Evolutionary conservation across 1,140 invertebrate species (phyloP), one percentile per base, ranked within the genome.

Genomic region (Monochamus saltuarius): DNA sequence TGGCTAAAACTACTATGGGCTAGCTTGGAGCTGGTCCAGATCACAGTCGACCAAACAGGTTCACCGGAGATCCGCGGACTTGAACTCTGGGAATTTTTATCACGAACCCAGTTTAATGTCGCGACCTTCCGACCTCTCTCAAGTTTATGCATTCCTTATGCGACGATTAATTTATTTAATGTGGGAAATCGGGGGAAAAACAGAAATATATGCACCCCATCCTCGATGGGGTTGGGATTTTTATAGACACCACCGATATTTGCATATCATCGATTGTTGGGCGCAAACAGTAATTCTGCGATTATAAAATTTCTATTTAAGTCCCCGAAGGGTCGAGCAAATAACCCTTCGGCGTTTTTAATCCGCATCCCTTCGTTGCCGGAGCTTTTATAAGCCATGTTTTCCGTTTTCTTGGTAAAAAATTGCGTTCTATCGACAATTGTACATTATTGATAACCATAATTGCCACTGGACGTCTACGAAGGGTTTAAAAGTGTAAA

Each of bases 141-240:
- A 47, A 47, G 17, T 47, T 47, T 47, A 11, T 11, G 14, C 29
- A 47, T 47, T n/a, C 45, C 10, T 22, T 47, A 47, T 47, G 11
- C 29, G 45, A 17, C 29, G 45, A 47, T 47, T 47, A 47, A 47
- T 47, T 47, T 29, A 22, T n/a, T 22, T 47, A 47, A 47, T 47
- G 45, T 47, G 45, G 45, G 45, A 47, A 47, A 19, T 47, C 45
- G 17, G 13, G 45, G 45, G 29, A 47, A 19, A 47, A 17, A 47
- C 45, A 8, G 29, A 47, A 47, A 47, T 47, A 47, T 47, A 47
- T 47, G 45, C 45, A 47, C 45, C 45, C 45, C 29, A 16, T 11
- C 29, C 14, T 7, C 11, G 19, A 3, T 16, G 17, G 45, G 45
- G 45, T 47, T 47, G 45, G 29, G 7, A 47, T 47, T 47, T 43